These are phyloP conservation scores for Urosaurus nigricauda DNA, from an alignment of 2,797 vertebrate genomes.

Conservation along the genomic window DNA sequence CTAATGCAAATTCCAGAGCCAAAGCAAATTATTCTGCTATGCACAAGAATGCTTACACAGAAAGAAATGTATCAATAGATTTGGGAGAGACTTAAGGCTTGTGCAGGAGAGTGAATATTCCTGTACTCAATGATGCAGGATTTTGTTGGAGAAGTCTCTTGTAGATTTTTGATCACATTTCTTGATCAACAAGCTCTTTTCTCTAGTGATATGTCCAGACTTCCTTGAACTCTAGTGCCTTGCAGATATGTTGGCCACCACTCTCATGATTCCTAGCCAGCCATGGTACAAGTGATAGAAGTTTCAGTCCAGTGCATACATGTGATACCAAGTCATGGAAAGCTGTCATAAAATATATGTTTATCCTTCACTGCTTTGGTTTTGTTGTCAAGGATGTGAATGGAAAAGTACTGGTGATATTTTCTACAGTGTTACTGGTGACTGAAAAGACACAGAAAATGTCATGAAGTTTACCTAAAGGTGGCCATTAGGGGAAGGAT, in stretches of 20 bases:
- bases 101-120: no score
- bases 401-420: not conserved
- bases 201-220: not conserved
- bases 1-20: no score
- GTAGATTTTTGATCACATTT: not conserved
- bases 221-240: not conserved
- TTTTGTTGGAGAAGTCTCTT: not conserved
- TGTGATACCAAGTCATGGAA: not conserved
- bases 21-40: no score
- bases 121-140: not conserved
- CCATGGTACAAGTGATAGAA: not conserved
- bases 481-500: not conserved
- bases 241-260: not conserved
- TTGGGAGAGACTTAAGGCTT: no score
- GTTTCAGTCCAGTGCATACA: not conserved
- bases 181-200: not conserved
- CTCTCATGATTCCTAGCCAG: not conserved
- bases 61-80: no score
- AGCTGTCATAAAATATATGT: not conserved
- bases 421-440: not conserved
- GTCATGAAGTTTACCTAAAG: not conserved
- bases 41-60: no score
- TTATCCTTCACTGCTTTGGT: not conserved
- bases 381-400: not conserved
- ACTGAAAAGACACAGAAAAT: no score